These are phyloP conservation scores for Phortica okadai DNA, from an alignment of 2,888 invertebrate genomes.

Conservation along the genomic window DNA sequence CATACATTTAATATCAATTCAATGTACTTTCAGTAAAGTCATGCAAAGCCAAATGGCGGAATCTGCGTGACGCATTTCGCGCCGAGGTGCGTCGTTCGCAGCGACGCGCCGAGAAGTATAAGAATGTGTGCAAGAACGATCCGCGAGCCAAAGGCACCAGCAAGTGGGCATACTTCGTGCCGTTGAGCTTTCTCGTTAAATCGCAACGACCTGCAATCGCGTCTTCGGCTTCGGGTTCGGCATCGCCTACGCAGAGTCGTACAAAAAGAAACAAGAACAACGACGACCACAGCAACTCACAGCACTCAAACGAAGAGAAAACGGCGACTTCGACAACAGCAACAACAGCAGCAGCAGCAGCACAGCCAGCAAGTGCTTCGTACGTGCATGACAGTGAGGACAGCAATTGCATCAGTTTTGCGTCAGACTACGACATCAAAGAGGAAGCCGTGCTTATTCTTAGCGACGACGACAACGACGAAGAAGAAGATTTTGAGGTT, in stretches of 20 bases:
- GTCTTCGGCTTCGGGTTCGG: background rate
- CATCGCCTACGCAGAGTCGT: background rate
- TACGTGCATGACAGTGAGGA: constrained; percentile 22
- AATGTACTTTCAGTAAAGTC: constrained; percentile 57
- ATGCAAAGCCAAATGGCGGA: constrained; percentile 72
- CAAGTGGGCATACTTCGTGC: constrained; percentile 54
- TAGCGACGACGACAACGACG: constrained; percentile 44
- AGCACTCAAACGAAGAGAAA: background rate
- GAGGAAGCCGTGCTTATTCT: constrained; percentile 45
- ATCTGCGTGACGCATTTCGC: constrained; percentile 62
- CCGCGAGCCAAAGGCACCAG: constrained; percentile 41
- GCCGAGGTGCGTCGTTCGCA: constrained; percentile 53
- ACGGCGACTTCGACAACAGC: constrained; percentile 43
- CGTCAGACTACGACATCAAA: constrained; percentile 52
- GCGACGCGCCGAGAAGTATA: constrained; percentile 47
- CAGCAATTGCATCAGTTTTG: constrained; percentile 46
- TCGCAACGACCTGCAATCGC: background rate
- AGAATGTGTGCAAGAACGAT: constrained; percentile 42
- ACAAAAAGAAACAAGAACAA: background rate
- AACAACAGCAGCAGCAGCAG: constrained; percentile 43
- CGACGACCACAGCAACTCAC: background rate
- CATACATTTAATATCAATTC: background rate
- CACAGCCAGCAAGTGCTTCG: constrained; percentile 36
- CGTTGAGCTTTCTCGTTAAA: constrained; percentile 51
- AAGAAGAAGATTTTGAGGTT: constrained; percentile 51